Percentiles rank a stretch among this genome's conserved stretches.
Evolutionary conservation across 2,113 vertebrate species (phyloP).

Genomic region (Girardinichthys multiradiatus): DNA sequence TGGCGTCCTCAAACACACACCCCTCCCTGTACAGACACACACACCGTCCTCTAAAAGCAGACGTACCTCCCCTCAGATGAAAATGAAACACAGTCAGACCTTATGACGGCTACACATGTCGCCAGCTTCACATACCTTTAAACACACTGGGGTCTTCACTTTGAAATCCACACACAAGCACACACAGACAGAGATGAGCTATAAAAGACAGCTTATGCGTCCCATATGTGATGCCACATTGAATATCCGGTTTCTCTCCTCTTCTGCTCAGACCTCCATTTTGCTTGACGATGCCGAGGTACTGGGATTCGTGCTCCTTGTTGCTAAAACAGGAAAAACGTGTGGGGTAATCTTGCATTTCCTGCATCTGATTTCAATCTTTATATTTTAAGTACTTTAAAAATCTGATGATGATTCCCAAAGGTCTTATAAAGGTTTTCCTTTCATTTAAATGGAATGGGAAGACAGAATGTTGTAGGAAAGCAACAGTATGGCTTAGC

Average conservation of each 20-base stretch:
- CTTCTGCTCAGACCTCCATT: slow-evolving; percentile 68
- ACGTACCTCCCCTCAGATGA: neutral
- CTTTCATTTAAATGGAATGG: too few species aligned
- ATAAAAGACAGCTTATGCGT: slow-evolving; percentile 84
- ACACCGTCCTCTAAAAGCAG: slow-evolving; percentile 86
- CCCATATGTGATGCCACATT: slow-evolving; percentile 97
- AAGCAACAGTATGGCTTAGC: too few species aligned
- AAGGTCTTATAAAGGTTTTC: neutral
- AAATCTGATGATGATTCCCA: neutral
- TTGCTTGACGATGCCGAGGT: slow-evolving; percentile 85
- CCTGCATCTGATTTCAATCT: neutral
- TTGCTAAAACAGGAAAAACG: neutral
- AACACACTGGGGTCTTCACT: slow-evolving; percentile 50
- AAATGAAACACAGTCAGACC: slow-evolving; percentile 94
- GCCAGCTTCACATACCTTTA: slow-evolving; percentile 88
- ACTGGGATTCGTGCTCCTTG: slow-evolving; percentile 82
- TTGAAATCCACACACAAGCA: slow-evolving; percentile 42
- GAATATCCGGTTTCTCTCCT: slow-evolving; percentile 86
- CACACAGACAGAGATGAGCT: slow-evolving; percentile 34
- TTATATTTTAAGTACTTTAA: neutral
- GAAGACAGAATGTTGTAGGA: too few species aligned
- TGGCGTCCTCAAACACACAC: slow-evolving; percentile 80
- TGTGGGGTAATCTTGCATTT: neutral
- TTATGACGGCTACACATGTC: slow-evolving; percentile 93
- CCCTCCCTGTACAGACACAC: too few species aligned